Evolutionary conservation across 2,797 vertebrate genomes (phyloP), one percentile per base, ranked within the genome.

Genomic region (Hoplostethus mediterraneus): DNA sequence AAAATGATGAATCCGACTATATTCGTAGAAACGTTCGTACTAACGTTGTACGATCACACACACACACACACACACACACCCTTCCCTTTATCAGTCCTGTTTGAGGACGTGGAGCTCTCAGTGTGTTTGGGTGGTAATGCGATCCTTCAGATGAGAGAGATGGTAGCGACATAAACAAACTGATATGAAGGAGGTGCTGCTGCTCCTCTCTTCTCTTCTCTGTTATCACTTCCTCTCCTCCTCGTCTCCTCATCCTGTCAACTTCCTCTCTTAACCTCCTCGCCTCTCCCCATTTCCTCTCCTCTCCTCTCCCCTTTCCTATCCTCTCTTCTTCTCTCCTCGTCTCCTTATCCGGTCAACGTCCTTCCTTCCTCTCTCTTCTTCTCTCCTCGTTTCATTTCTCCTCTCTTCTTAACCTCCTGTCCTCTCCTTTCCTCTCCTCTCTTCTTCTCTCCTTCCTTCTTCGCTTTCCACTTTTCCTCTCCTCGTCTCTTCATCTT

Each of bases 91-190:
- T 25, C 42, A 13, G 12, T 9, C 6, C 38, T 40, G 28, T 36
- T 38, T n/a, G 12, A 21, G 21, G 21, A 21, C 21, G 21, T 21
- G 21, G 1, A 21, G 21, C 21, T 21, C 21, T 21, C 21, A 21
- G 21, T 54, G 28, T 54, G 12, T 54, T 5, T 55, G 31, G 28
- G 42, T 25, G 36, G 36, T 70, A 70, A 63, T 58, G 47, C 5
- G 51, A 67, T 4, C 12, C 69, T 11, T 33, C 2, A 63, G 31
- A 21, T 21, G 21, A 21, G 21, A 21, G 21, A 21, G n/a, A 57
- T 25, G 61, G 61, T 66, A 77, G 67, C 68, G 58, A 75, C 57
- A 64, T 2, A 21, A 74, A 48, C 56, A 28, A 44, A 60, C 52
- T 62, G 52, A 71, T 55, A 74, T 67, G 74, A 72, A 77, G 42